Conservation (phyloP, 2,888 invertebrate genomes). For the Agriopis aurantiaria region DNA sequence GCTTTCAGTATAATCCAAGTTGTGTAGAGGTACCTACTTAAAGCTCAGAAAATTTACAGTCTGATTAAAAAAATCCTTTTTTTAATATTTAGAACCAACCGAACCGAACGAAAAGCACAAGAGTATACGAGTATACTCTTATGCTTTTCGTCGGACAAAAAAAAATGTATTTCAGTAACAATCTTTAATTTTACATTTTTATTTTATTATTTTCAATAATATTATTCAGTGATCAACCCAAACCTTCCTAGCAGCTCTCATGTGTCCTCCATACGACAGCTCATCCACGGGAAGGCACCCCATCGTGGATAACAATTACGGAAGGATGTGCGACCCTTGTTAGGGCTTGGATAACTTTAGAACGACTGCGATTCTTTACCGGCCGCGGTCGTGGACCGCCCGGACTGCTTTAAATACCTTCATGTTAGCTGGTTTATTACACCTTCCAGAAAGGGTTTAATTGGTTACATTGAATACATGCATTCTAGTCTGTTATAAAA, state of each 20-base stretch:
- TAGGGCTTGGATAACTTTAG: constrained; percentile 54
- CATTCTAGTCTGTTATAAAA: too few relatives aligned
- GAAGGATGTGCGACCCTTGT: constrained; percentile 57
- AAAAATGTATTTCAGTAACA: too few relatives aligned
- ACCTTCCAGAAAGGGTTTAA: constrained; percentile 12
- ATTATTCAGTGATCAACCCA: background rate
- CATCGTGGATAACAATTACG: constrained; percentile 62
- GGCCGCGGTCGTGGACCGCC: constrained; percentile 48
- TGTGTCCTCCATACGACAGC: constrained; percentile 7
- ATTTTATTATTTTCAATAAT: background rate
- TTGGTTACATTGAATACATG: constrained; percentile 6
- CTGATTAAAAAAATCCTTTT: too few relatives aligned
- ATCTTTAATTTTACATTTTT: too few relatives aligned
- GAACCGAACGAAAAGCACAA: too few relatives aligned
- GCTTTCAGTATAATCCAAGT: too few relatives aligned
- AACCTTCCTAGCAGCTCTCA: background rate
- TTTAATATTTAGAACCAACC: too few relatives aligned
- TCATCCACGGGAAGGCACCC: constrained; percentile 41
- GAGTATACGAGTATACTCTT: too few relatives aligned
- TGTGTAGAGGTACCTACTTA: too few relatives aligned
- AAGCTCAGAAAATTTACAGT: too few relatives aligned
- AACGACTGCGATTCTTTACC: constrained; percentile 58
- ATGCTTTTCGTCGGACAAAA: too few relatives aligned
- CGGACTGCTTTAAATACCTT: constrained; percentile 20
- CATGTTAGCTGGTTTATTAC: constrained; percentile 31